Base-by-base conservation (phyloP, 2,113 vertebrate species). In the Aegithalos caudatus region DNA sequence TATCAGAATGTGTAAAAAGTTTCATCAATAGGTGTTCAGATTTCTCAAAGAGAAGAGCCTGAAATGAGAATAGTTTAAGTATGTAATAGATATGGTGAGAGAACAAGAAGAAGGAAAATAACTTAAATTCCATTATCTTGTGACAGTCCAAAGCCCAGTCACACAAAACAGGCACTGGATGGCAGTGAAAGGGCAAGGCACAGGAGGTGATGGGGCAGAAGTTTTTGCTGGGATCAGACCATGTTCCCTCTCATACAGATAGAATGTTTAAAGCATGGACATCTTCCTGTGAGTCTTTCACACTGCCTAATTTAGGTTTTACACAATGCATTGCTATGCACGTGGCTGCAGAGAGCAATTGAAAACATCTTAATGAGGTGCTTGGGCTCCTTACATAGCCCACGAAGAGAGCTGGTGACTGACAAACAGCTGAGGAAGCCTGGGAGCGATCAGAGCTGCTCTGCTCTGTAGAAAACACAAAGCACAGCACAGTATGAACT, bases 321-420 rank as follows among this genome's bases (percentile, higher is more conserved):
- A 88, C 72, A 88, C 60, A 65, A 54, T 74, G 44, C 81, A 95
- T 60, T 81, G 54, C 72, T 45, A 51, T 58, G 58, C 79, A 81
- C 1, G 0, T 77, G 79, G 65, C 66, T 92, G 86, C 81, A 94
- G 90, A 86, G 61, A 89, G 92, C 89, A 89, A 89, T 14, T 91
- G 88, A 94, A 91, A 93, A 91, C 91, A 90, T 89, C 87, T 95
- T 92, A 95, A 94, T 95, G 96, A 95, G 91, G 86, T 94, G 69
- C 56, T 94, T 77, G 77, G 83, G 69, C 91, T 96, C 80, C 92
- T 94, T 66, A 60, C 74, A 60, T 5, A 71, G 91, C 23, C 88
- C 77, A 23, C 6, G 92, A 94, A 94, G 96, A 88, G 86, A 90
- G 60, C 14, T 60, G 76, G 91, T 94, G 95, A 93, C 91, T 97